Base-by-base conservation (phyloP, 2,888 invertebrate genomes). In the Nomada ruficornis region DNA sequence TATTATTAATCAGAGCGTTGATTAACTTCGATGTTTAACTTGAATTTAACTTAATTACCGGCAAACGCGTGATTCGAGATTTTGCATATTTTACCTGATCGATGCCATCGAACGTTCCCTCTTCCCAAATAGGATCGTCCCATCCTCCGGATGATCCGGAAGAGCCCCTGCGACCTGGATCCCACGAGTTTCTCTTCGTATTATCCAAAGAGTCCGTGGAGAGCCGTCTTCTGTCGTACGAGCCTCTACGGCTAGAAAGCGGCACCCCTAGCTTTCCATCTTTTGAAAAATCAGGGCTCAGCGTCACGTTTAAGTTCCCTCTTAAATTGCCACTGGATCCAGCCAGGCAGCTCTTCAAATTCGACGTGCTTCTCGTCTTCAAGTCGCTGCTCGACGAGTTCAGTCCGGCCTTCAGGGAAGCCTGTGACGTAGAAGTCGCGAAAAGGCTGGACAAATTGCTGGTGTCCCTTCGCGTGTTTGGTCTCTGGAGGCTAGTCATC, bases 161-260 rank as follows among this genome's bases (percentile, higher is more conserved):
- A 88, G 95, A 95, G 18, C 96, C 95, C 81, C 96, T 94, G 83
- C 96, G 94, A 73, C 95, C 95, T 1, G 95, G 94, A 89, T 97
- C 97, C 96, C 96, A 97, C 65, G 96, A 96, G 89, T 95, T 95
- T 84, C 96, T 95, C 94, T 96, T 95, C 65, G 94, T 91, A 80
- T 95, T 95, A 90, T 97, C 97, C 93, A 97, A 92, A 1, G 97
- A 97, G 93, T 97, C 97, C 54, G 96, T 96, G 0, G 97, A 97
- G 74, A 95, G 95, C 80, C 95, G 94, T 77, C 95, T 89, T 78
- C 93, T 91, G 63, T 93, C 93, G 59, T 94, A 94, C 65, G 94
- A 95, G 64, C 94, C 93, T 89, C 96, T 95, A 88, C 95, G 94
- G 50, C 75, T 76, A 59, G 75, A 80, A 77, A 88, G 76, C 67